These are phyloP conservation scores for Heliconius ismenius DNA, from an alignment of 2,888 invertebrate species.

Conservation along the genomic window DNA sequence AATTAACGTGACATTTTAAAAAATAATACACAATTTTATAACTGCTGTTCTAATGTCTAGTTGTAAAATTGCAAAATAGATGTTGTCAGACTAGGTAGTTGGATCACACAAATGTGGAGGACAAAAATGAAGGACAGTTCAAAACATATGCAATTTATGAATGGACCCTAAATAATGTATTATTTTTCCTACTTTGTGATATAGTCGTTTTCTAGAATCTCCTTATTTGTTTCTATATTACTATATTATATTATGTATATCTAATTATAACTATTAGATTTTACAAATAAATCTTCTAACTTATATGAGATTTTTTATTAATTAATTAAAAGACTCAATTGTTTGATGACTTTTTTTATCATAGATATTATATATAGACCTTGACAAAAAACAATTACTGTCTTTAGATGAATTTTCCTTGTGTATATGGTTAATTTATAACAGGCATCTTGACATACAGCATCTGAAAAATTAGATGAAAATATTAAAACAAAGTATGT, in stretches of 20 bases:
- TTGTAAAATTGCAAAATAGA: not conserved
- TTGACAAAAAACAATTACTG: too few relatives aligned
- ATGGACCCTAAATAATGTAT: not conserved
- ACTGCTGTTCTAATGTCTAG: not conserved
- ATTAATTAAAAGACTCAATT: not conserved
- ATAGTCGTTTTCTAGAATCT: not conserved
- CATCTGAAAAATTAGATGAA: conserved; percentile 63
- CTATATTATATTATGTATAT: not conserved
- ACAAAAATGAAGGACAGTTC: not conserved
- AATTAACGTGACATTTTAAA: too few relatives aligned
- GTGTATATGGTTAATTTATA: conserved; percentile 53
- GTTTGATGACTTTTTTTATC: not conserved
- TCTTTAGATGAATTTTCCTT: not conserved
- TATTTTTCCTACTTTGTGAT: not conserved
- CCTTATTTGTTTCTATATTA: not conserved
- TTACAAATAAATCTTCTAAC: not conserved
- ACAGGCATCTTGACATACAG: conserved; percentile 75
- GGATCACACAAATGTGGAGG: not conserved
- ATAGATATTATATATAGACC: too few relatives aligned
- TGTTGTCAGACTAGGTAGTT: not conserved
- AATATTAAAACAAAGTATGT: not conserved
- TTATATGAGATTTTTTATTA: not conserved
- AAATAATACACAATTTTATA: not conserved
- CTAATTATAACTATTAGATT: not conserved
- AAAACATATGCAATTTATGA: not conserved